Evolutionary conservation across 2,888 invertebrate genomes (phyloP).

Genomic region (Lycaena phlaeas): DNA sequence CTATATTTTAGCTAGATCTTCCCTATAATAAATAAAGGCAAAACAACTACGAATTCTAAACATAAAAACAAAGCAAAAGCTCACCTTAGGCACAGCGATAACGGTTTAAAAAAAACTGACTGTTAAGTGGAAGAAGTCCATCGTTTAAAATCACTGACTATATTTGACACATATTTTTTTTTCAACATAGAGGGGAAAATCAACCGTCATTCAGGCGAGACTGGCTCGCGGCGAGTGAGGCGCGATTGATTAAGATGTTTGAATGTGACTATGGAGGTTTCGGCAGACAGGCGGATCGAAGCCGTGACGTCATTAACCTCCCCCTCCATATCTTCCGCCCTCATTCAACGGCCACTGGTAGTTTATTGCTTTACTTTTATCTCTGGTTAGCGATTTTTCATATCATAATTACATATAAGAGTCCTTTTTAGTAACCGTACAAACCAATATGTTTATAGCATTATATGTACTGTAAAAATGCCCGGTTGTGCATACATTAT

Average conservation of each 20-base stretch:
- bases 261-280: constrained; percentile 33
- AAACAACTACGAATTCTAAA: too few species aligned
- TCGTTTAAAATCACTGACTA: constrained; percentile 8
- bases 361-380: constrained; percentile 1
- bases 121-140: constrained; percentile 5
- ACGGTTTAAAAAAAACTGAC: constrained; percentile 21
- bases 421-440: too few species aligned
- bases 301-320: constrained; percentile 51
- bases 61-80: constrained; percentile 15
- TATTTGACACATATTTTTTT: neutral
- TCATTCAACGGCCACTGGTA: constrained; percentile 22
- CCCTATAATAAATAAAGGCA: too few species aligned
- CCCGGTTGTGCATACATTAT: too few species aligned
- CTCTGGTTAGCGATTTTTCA: neutral
- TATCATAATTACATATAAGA: too few species aligned
- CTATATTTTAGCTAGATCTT: too few species aligned
- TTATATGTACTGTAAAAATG: too few species aligned
- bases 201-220: constrained; percentile 10
- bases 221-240: constrained; percentile 22
- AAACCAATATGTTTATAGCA: too few species aligned
- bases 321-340: constrained; percentile 54
- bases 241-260: constrained; percentile 44
- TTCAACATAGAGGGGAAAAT: neutral
- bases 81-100: constrained; percentile 37
- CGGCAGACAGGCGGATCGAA: constrained; percentile 53